Conservation (phyloP, 2,888 invertebrate genomes). For the Leptothorax acervorum region DNA sequence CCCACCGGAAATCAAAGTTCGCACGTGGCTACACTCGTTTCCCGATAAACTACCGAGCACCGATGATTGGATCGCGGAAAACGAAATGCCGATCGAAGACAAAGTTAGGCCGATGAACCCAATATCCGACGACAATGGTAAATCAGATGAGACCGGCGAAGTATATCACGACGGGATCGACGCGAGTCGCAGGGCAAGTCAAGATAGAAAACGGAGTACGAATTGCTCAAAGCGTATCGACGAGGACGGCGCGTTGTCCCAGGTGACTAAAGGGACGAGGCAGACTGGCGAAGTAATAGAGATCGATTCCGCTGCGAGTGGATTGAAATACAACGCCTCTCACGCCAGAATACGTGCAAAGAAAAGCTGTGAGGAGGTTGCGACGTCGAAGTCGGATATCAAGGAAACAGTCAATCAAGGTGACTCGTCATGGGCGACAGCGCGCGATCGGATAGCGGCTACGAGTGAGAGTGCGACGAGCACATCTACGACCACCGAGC, state of each 20-base stretch:
- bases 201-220: neutral
- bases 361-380: neutral
- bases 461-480: neutral
- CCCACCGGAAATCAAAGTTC: constrained; percentile 1
- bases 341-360: neutral
- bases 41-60: neutral
- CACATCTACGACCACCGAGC: neutral
- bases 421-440: neutral
- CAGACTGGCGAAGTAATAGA: neutral
- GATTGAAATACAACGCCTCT: constrained; percentile 32
- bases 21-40: constrained; percentile 14
- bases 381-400: neutral
- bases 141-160: neutral
- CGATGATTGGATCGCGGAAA: neutral
- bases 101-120: neutral
- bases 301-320: neutral
- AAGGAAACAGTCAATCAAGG: neutral
- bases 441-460: neutral
- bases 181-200: neutral
- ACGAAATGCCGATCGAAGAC: neutral
- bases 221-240: neutral
- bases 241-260: neutral
- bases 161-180: neutral
- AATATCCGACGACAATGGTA: neutral
- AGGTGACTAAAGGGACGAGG: neutral